A percentile compares a stretch with the other conserved stretches of the same genome.
phyloP scores from a whole-genome alignment of 2,888 invertebrate genomes.

The Abrostola triplasia region DNA sequence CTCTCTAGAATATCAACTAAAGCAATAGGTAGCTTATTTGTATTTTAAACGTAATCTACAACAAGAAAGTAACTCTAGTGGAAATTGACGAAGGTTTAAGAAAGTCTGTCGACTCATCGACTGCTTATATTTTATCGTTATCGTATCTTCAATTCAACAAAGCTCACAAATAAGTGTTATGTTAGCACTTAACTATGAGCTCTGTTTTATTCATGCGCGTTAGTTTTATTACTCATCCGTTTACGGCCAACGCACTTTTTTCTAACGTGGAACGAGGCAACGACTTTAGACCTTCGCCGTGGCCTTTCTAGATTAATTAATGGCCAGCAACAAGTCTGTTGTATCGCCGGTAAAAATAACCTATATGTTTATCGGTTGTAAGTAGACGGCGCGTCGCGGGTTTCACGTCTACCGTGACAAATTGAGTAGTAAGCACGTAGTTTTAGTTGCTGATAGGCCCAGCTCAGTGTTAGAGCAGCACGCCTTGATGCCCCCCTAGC shows the following conservation, averaged over 20 bases:
- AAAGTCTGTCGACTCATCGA: conserved; percentile 52
- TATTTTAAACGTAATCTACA: conserved; percentile 60
- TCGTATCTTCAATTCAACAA: conserved; percentile 23
- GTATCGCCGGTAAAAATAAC: conserved; percentile 74
- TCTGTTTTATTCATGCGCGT: conserved; percentile 28
- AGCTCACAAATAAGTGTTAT: conserved; percentile 9
- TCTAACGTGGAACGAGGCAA: conserved; percentile 46
- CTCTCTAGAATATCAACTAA: conserved; percentile 70
- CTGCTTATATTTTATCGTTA: conserved; percentile 35
- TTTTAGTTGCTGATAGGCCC: conserved; percentile 52
- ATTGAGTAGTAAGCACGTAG: conserved; percentile 66
- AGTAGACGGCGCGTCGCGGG: conserved; percentile 78
- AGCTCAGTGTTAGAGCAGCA: conserved; percentile 63
- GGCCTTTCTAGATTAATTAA: conserved; percentile 79
- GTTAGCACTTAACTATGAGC: conserved; percentile 34
- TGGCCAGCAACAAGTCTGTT: conserved; percentile 57
- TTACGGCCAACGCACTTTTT: conserved; percentile 30
- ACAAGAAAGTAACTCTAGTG: conserved; percentile 64
- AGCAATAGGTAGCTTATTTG: conserved; percentile 61
- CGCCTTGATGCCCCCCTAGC: conserved; percentile 67
- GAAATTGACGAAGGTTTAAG: conserved; percentile 55
- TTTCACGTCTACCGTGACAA: conserved; percentile 69
- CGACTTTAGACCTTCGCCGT: conserved; percentile 75
- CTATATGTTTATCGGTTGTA: conserved; percentile 66
- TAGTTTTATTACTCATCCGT: conserved; percentile 43